Percentiles rank a stretch among this genome's conserved stretches.
These are phyloP conservation scores for Aspidiotus rigidus DNA, from an alignment of 2,888 invertebrate species.

Conservation along the genomic window DNA sequence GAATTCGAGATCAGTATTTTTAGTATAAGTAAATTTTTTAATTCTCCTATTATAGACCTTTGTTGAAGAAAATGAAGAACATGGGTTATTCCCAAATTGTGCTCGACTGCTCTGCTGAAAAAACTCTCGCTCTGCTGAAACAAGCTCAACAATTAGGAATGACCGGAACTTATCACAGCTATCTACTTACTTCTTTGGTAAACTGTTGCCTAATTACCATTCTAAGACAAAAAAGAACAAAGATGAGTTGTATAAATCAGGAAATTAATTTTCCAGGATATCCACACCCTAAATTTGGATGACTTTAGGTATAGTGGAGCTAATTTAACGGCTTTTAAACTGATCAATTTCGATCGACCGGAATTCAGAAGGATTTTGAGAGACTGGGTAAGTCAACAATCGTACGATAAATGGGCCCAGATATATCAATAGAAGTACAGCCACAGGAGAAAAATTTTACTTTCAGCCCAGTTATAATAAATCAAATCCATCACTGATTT, in stretches of 20 bases:
- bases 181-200: slow-evolving; percentile 83
- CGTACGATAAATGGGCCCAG: too few relatives aligned
- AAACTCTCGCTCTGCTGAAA: slow-evolving; percentile 75
- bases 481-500: too few relatives aligned
- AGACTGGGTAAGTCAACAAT: slow-evolving; percentile 57
- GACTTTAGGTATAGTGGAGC: slow-evolving; percentile 92
- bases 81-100: slow-evolving; percentile 86
- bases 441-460: too few relatives aligned
- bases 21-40: neutral
- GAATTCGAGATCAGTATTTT: neutral
- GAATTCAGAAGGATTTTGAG: slow-evolving; percentile 67
- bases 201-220: slow-evolving; percentile 41
- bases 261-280: slow-evolving; percentile 53
- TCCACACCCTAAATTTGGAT: slow-evolving; percentile 83
- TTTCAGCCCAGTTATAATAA: too few relatives aligned
- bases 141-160: slow-evolving; percentile 93
- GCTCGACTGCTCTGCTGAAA: slow-evolving; percentile 76
- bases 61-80: slow-evolving; percentile 84
- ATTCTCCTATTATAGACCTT: slow-evolving; percentile 53
- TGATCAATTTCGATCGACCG: slow-evolving; percentile 75
- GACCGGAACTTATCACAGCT: slow-evolving; percentile 94
- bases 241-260: neutral
- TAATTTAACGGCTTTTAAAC: slow-evolving; percentile 84
- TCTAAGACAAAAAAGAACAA: neutral
- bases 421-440: too few relatives aligned